Conservation (phyloP, 1,140 invertebrate species). For the Trinorchestia longiramus region DNA sequence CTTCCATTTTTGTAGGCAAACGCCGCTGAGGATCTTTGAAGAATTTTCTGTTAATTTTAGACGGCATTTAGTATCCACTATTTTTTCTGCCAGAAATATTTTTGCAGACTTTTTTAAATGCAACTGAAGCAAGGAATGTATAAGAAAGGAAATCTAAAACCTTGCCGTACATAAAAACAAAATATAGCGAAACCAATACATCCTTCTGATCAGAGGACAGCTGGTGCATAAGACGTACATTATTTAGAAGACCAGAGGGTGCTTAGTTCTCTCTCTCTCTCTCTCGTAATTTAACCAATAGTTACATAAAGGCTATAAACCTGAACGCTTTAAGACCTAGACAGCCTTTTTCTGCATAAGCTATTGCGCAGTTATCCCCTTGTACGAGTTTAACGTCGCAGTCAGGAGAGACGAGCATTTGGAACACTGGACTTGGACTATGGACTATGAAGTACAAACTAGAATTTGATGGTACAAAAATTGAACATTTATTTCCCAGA, state of each 20-base stretch:
- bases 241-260: neutral
- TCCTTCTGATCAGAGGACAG: no score
- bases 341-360: no score
- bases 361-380: no score
- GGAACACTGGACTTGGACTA: no score
- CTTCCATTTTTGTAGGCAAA: neutral
- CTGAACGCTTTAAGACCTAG: no score
- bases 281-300: no score
- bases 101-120: neutral
- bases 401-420: no score
- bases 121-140: neutral
- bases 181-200: neutral
- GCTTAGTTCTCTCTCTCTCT: no score
- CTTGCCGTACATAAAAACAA: neutral
- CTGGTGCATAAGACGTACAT: neutral
- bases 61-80: neutral
- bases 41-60: neutral
- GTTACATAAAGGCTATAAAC: no score
- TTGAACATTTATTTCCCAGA: neutral
- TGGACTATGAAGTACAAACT: neutral
- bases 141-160: neutral
- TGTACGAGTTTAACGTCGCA: no score
- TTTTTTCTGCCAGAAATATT: neutral
- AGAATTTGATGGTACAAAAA: neutral
- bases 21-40: neutral